Percentiles rank a stretch among this genome's conserved stretches.
Evolutionary conservation across 2,797 vertebrate genomes (phyloP).

Genomic region (Peromyscus nudipes): DNA sequence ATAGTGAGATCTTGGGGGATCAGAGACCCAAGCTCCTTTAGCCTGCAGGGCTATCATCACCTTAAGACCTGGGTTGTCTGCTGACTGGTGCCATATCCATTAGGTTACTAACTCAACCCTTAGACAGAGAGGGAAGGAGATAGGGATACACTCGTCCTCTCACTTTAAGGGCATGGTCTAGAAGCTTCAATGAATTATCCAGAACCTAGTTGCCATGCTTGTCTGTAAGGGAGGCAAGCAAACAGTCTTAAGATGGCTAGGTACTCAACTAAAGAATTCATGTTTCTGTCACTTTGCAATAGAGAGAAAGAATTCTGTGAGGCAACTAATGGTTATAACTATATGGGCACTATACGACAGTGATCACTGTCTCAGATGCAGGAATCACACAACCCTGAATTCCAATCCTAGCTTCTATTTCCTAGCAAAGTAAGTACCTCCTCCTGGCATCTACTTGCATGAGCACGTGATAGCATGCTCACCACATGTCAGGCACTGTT

Average conservation of each 20-base stretch:
- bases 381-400: not conserved
- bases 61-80: not conserved
- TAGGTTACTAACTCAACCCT: not conserved
- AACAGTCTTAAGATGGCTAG: not conserved
- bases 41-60: not conserved
- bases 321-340: not conserved
- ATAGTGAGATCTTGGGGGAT: not conserved
- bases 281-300: not conserved
- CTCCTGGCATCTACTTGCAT: not conserved
- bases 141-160: too few species aligned
- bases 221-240: not conserved
- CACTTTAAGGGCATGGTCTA: not conserved
- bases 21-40: not conserved
- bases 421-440: conserved; percentile 1
- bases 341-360: not conserved
- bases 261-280: not conserved
- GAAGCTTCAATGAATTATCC: not conserved
- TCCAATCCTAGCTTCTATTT: not conserved
- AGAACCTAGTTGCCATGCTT: not conserved
- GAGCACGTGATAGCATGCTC: not conserved
- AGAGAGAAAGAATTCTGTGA: not conserved
- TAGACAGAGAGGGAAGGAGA: not conserved
- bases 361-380: not conserved
- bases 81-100: not conserved
- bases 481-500: not conserved